phyloP scores from a whole-genome alignment of 2,113 vertebrate genomes.

The Noturus placidus region DNA sequence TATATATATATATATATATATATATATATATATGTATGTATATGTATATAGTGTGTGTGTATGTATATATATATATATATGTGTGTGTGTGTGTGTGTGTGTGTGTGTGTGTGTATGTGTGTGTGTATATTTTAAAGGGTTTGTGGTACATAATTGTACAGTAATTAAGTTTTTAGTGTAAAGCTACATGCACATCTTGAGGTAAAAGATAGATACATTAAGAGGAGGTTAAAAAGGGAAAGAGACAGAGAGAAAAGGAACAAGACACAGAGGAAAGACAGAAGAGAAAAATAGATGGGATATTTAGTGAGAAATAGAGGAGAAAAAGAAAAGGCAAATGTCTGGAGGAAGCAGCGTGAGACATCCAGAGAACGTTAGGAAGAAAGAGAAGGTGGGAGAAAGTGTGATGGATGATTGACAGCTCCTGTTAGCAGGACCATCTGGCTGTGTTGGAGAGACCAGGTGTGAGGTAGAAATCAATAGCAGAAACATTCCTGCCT shows the following conservation, averaged over 20 bases:
- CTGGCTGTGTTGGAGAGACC: conserved; percentile 32
- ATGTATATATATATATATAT: too few relatives aligned
- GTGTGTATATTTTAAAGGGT: not conserved
- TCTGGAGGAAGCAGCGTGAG: not conserved
- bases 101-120: too few relatives aligned
- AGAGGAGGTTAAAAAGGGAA: not conserved
- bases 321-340: not conserved
- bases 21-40: too few relatives aligned
- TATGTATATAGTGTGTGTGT: too few relatives aligned
- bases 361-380: not conserved
- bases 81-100: too few relatives aligned
- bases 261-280: not conserved
- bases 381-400: not conserved
- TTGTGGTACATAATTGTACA: not conserved
- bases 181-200: not conserved
- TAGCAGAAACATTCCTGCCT: conserved; percentile 25
- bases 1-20: too few relatives aligned
- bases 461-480: conserved; percentile 48
- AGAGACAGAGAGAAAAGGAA: not conserved
- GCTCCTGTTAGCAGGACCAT: conserved; percentile 12
- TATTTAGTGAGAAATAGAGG: not conserved
- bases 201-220: not conserved
- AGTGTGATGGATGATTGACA: conserved; percentile 26
- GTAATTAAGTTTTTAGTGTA: not conserved
- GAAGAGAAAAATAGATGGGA: not conserved